These are phyloP conservation scores for Drosophila sucinea DNA, from an alignment of 1,140 invertebrate species.

Conservation along the genomic window DNA sequence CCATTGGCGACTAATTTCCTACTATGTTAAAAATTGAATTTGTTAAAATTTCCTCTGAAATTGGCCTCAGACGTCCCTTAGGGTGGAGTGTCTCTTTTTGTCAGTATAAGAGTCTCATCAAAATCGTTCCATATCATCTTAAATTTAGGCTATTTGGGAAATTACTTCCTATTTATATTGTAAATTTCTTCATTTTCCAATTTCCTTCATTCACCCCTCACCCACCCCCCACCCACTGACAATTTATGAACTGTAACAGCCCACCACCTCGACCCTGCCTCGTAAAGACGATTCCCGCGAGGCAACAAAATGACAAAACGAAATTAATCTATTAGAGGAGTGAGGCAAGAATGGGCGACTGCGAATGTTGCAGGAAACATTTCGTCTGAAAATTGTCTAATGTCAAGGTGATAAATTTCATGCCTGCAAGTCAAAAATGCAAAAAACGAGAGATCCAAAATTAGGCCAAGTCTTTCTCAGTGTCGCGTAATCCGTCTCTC, in stretches of 20 bases:
- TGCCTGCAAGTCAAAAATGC: slow-evolving; percentile 39
- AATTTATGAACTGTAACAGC: slow-evolving; percentile 54
- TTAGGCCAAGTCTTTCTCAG: neutral
- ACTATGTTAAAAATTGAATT: no score
- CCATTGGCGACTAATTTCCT: no score
- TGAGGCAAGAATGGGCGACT: slow-evolving; percentile 19
- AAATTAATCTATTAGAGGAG: slow-evolving; percentile 76
- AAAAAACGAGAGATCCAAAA: slow-evolving; percentile 9
- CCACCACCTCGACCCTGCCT: neutral
- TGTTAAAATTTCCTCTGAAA: no score
- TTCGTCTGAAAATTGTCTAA: slow-evolving; percentile 55
- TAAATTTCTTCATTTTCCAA: slow-evolving; percentile 63
- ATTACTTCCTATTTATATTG: slow-evolving; percentile 63
- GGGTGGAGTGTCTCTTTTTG: neutral
- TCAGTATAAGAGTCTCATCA: slow-evolving; percentile 26
- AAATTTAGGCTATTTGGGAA: slow-evolving; percentile 54
- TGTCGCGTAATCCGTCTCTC: slow-evolving; percentile 11
- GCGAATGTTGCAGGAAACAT: neutral
- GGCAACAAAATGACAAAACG: slow-evolving; percentile 68
- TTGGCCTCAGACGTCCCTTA: no score
- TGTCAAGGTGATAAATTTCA: slow-evolving; percentile 74
- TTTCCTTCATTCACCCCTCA: slow-evolving; percentile 37
- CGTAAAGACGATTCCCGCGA: slow-evolving; percentile 20
- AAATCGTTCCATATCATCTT: slow-evolving; percentile 45
- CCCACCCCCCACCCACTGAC: slow-evolving; percentile 18